Percentiles rank a stretch among this genome's conserved stretches.
These are phyloP conservation scores for Halocaridina rubra DNA, from an alignment of 2,888 invertebrate genomes.

Conservation along the genomic window DNA sequence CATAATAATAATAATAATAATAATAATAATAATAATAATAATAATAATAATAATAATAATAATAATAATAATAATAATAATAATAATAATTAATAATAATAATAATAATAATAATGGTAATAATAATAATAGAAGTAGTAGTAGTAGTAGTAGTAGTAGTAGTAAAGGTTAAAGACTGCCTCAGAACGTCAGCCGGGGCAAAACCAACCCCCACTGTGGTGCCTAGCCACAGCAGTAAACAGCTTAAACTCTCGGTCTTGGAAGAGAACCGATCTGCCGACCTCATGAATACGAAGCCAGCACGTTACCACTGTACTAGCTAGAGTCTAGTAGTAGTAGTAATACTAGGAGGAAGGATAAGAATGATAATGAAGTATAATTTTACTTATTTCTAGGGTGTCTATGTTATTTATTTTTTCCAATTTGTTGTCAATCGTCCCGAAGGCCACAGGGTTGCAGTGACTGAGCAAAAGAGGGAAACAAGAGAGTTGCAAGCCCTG, in stretches of 20 bases:
- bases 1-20: neutral
- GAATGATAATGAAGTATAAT: neutral
- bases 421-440: neutral
- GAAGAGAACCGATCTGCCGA: no score
- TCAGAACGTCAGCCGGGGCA: no score
- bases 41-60: neutral
- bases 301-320: no score
- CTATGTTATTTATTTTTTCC: neutral
- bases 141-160: conserved; percentile 17
- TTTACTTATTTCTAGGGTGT: neutral
- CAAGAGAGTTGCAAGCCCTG: no score
- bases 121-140: neutral
- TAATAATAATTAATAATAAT: neutral
- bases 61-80: neutral
- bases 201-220: conserved; percentile 13
- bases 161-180: neutral
- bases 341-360: conserved; percentile 17
- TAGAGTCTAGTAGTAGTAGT: conserved; percentile 24
- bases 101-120: neutral
- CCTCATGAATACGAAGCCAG: no score
- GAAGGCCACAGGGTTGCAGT: no score
- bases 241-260: no score
- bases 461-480: no score
- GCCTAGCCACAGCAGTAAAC: no score
- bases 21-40: neutral